Evolutionary conservation across 92 coral and sea anemone species (phyloP).

Genomic region (Montipora capitata): DNA sequence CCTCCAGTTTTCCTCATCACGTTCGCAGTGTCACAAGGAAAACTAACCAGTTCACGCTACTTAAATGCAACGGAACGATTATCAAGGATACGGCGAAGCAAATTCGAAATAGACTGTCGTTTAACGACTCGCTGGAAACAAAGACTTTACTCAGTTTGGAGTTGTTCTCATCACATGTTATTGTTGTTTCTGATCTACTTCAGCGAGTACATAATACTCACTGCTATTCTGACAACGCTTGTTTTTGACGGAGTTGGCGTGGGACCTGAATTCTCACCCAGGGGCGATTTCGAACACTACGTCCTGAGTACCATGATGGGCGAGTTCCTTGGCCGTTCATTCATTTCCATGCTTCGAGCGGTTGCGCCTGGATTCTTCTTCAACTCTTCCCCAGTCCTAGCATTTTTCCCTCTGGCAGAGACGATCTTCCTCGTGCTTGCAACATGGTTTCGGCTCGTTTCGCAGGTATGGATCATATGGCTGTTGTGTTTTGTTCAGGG

Average conservation of each 20-base stretch:
- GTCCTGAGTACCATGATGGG: slow-evolving; percentile 85
- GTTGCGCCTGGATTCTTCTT: slow-evolving; percentile 74
- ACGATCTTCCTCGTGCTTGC: slow-evolving; percentile 69
- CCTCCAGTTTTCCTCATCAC: slow-evolving; percentile 78
- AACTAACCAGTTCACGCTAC: slow-evolving; percentile 27
- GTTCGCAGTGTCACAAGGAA: slow-evolving; percentile 72
- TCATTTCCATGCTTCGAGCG: slow-evolving; percentile 78
- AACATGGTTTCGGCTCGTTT: slow-evolving; percentile 78
- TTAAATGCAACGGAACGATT: not conserved
- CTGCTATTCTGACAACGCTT: slow-evolving; percentile 80
- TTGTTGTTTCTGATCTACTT: slow-evolving; percentile 75
- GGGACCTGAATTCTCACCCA: slow-evolving; percentile 69
- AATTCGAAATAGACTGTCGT: slow-evolving; percentile 53
- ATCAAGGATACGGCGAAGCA: slow-evolving; percentile 2
- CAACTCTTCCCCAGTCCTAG: slow-evolving; percentile 52
- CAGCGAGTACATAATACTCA: slow-evolving; percentile 73
- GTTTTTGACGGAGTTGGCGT: slow-evolving; percentile 56
- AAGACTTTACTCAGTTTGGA: slow-evolving; percentile 59
- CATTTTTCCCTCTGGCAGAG: slow-evolving; percentile 70
- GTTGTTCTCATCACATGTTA: slow-evolving; percentile 50
- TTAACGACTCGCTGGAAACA: slow-evolving; percentile 39
- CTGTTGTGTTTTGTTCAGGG: slow-evolving; percentile 77
- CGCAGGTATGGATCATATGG: slow-evolving; percentile 73
- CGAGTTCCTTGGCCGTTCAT: slow-evolving; percentile 88
- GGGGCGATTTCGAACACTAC: slow-evolving; percentile 87